phyloP scores from a whole-genome alignment of 2,113 vertebrate genomes.

The Lophotis ruficrista region DNA sequence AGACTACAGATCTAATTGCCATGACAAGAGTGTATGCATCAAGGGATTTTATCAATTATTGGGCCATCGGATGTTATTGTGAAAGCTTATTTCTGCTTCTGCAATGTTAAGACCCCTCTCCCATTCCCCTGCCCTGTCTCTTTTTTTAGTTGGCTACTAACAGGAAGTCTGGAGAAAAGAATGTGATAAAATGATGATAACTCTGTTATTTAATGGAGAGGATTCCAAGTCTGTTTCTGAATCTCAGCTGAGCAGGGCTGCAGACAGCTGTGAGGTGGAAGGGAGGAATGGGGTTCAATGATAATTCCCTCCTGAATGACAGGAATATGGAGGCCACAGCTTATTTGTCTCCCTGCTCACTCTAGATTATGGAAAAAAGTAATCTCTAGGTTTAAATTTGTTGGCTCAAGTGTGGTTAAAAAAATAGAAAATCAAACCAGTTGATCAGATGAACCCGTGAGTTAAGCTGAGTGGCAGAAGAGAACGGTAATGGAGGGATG shows the following conservation, averaged over 20 bases:
- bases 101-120: neutral
- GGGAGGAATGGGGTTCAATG: neutral
- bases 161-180: neutral
- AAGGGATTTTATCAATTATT: neutral
- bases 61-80: neutral
- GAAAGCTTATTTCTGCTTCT: neutral
- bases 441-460: neutral
- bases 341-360: neutral
- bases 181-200: neutral
- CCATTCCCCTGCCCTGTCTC: neutral
- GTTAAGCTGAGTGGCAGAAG: neutral
- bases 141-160: neutral
- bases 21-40: neutral
- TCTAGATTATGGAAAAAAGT: neutral
- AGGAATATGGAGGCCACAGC: neutral
- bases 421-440: neutral
- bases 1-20: slow-evolving; percentile 1
- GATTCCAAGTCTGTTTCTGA: neutral
- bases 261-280: neutral
- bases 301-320: neutral
- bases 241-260: neutral
- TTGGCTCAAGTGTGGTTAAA: neutral
- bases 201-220: neutral
- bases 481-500: neutral
- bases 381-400: neutral